Evolutionary conservation across 1,140 invertebrate species (phyloP).

Genomic region (Brachionus paranguensis): DNA sequence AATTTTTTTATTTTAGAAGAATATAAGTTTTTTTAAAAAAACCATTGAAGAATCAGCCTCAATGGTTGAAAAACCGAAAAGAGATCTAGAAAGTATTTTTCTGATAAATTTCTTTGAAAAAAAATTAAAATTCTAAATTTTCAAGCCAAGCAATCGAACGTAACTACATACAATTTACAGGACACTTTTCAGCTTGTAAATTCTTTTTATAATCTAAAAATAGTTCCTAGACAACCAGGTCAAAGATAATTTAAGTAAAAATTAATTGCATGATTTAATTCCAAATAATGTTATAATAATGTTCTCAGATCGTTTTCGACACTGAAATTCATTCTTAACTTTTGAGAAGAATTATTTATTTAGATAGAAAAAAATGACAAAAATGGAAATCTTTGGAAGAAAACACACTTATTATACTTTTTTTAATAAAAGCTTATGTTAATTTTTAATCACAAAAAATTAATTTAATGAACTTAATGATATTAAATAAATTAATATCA

Average conservation of each 20-base stretch:
- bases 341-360: too few relatives aligned
- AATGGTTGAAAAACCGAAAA: conserved; percentile 23
- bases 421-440: too few relatives aligned
- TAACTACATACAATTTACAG: not conserved
- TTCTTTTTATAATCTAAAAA: conserved; percentile 3
- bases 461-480: too few relatives aligned
- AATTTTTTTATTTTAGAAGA: conserved; percentile 12
- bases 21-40: conserved; percentile 29
- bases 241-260: not conserved
- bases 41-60: conserved; percentile 18
- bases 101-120: not conserved
- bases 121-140: not conserved
- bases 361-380: too few relatives aligned
- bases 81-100: conserved; percentile 29
- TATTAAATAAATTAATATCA: too few relatives aligned
- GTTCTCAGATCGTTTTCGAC: too few relatives aligned
- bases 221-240: not conserved
- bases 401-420: too few relatives aligned
- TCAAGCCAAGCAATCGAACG: not conserved
- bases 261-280: too few relatives aligned
- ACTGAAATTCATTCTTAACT: too few relatives aligned
- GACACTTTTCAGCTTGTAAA: conserved; percentile 28
- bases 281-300: too few relatives aligned
- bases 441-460: too few relatives aligned
- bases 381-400: too few relatives aligned